These are phyloP conservation scores for Tachycineta bicolor DNA, from an alignment of 2,113 vertebrate genomes.

Conservation along the genomic window DNA sequence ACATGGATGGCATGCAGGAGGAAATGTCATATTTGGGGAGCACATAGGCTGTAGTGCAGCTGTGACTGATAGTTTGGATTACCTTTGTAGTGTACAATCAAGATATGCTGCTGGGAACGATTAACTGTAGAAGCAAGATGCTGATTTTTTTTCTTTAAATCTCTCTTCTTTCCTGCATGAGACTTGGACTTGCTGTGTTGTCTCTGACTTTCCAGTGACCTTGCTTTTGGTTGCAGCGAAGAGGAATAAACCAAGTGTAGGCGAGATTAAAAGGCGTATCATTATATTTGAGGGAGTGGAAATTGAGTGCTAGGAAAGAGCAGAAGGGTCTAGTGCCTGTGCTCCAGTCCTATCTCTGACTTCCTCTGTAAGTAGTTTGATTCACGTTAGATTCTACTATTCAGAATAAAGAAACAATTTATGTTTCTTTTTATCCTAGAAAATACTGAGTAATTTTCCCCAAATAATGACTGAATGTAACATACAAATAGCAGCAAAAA, in stretches of 20 bases:
- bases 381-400: neutral
- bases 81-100: slow-evolving; percentile 1
- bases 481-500: neutral
- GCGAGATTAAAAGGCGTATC: neutral
- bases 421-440: neutral
- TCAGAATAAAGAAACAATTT: neutral
- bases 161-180: neutral
- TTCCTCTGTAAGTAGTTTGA: neutral
- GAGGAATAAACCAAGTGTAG: neutral
- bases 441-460: neutral
- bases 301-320: neutral
- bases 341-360: neutral
- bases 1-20: neutral
- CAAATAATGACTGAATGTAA: neutral
- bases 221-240: slow-evolving; percentile 25
- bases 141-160: neutral
- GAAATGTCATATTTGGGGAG: neutral
- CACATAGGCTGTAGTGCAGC: neutral
- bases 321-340: neutral
- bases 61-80: slow-evolving; percentile 21
- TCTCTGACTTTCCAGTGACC: slow-evolving; percentile 47
- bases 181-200: neutral
- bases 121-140: slow-evolving; percentile 23
- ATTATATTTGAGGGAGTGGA: slow-evolving; percentile 21
- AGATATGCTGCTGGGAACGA: neutral